Base-by-base conservation (phyloP, 2,797 vertebrate genomes). In the Microctenopoma stevenorrisi region DNA sequence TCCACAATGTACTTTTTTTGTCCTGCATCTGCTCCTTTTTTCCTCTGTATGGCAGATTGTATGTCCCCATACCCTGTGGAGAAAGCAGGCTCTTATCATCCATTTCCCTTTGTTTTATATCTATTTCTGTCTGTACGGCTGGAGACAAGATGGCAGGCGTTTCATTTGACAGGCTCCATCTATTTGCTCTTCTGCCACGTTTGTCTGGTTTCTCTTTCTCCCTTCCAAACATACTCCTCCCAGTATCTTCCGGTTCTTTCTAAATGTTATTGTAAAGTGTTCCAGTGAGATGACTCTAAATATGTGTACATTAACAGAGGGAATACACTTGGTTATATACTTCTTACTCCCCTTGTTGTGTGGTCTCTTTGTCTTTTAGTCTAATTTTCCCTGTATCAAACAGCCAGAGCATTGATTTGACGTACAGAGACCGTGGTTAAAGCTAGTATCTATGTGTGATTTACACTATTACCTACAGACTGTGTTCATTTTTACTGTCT, bases 301-400 rank as follows among this genome's bases (percentile, higher is more conserved):
- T 95, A 93, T 93, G 94, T 95, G 94, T 94, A 95, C 93, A 95
- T 94, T 94, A 94, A 92, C 94, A 94, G 94, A 94, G 93, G 93
- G 93, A 95, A 95, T 95, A 95, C 93, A 95, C 92, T 95, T 95
- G 94, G 93, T 95, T 94, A 95, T 94, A 95, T 94, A 95, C 94
- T 95, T 95, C 93, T 94, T 95, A 95, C 75, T 80, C 51, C 68
- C 33, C 50, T 90, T 82, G 86, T 92, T 8, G 44, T 54, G 92
- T 94, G 76, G 68, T 95, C 74, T 91, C 40, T 35, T 59, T 63
- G 26, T 57, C 65, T 73, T 16, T 47, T n/a, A 4, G 15, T 35
- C 47, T 6, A 15, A 15, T 57, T 26, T 52, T 37, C 2, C 28
- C 42, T 9, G 5, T 1, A 3, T 25, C 5, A 37, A 5, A 1